phyloP scores from a whole-genome alignment of 2,888 invertebrate genomes.

The Alentia gelatinosa region DNA sequence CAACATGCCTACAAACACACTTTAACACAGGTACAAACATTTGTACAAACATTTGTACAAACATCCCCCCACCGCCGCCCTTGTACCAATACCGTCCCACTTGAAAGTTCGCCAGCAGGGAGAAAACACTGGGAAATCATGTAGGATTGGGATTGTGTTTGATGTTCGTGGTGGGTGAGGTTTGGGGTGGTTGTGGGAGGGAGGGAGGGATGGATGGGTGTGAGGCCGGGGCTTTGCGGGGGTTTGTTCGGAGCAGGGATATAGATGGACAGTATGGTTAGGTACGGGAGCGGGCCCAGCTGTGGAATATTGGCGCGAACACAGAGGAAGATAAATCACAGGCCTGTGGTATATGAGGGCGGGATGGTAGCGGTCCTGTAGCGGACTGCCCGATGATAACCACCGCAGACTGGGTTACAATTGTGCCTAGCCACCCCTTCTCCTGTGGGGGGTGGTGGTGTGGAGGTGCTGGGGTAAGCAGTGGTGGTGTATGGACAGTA shows the following conservation, averaged over 20 bases:
- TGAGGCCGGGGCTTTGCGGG: no score
- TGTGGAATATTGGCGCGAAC: constrained; percentile 13
- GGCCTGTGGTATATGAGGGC: not conserved
- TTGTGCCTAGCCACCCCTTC: not conserved
- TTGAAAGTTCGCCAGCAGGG: no score
- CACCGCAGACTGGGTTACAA: not conserved
- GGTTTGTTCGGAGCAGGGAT: no score
- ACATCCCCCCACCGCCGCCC: no score
- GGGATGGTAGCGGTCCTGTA: no score
- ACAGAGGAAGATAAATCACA: constrained; percentile 4
- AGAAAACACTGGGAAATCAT: no score
- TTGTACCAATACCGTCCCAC: no score
- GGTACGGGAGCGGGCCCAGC: not conserved
- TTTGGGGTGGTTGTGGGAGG: not conserved
- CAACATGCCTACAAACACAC: not conserved
- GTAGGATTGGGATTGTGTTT: no score
- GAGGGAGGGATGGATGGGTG: not conserved
- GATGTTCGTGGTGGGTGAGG: no score
- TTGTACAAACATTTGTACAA: not conserved
- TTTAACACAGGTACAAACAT: not conserved
- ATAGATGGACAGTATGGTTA: not conserved
- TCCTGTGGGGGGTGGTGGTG: not conserved
- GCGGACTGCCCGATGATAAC: not conserved
- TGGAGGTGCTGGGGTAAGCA: not conserved
- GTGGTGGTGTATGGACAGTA: not conserved